Base-by-base conservation (phyloP, 1,140 invertebrate genomes). In the Rhysida immarginata region DNA sequence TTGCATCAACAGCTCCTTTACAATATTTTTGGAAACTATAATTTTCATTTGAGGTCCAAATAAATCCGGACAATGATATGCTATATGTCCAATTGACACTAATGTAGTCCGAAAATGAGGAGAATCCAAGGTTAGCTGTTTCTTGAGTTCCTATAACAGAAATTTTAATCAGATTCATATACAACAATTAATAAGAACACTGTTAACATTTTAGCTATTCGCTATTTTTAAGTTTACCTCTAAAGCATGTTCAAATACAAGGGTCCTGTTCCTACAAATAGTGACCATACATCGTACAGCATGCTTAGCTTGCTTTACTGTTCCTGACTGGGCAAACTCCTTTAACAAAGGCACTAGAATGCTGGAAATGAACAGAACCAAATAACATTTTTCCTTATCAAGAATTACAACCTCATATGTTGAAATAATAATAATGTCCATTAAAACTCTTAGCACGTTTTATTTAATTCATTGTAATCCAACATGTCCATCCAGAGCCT, bases 291-390 rank as follows among this genome's bases (percentile, higher is more conserved):
- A 96, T 58, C 87, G 78, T 26, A 97, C 84, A 2, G 93, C 90
- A 65, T 96, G 90, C 71, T 98, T 98, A 0, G 92, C 90, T 72
- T 97, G 92, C 71, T 95, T 95, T 0, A 88, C 82, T 1, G 87
- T 90, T 2, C 92, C 93, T 24, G 81, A 80, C 63, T 87, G 81
- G 0, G 87, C 84, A 66, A 93, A 85, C 25, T 83, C 81, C 64
- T 88, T 86, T 65, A 93, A 90, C 41, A 91, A 79, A 1, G 86
- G 85, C 23, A 87, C 81, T 65, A 97, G 70, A 55, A 63, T 64
- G 49, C 71, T 73, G 58, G 5, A 66, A 62, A 54, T 35, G 29
- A 35, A 8, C 5, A 35, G 29, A 35, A 35, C 5, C 29, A 35
- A 35, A 5, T 35, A 8, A 8, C 74, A 74, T 24, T 82, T 77